These are phyloP conservation scores for Oscheius myriophilus DNA, from an alignment of 2,888 invertebrate species.

Conservation along the genomic window DNA sequence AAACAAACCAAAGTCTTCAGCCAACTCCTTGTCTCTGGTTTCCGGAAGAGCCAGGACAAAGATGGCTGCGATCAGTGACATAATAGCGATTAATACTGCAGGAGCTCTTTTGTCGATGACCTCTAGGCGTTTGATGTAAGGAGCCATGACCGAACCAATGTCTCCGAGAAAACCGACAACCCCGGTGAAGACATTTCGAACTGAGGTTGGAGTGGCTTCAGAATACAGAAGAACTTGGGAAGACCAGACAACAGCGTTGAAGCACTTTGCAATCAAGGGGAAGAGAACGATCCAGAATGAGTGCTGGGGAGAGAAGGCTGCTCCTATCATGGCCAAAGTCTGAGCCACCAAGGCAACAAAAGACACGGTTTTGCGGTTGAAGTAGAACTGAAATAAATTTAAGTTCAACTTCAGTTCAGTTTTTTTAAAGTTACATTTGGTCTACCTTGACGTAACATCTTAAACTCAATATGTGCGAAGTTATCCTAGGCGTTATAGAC, in stretches of 20 bases:
- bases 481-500: too few species aligned
- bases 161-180: conserved; percentile 65
- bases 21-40: conserved; percentile 56
- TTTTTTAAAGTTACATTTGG: too few species aligned
- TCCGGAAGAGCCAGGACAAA: conserved; percentile 59
- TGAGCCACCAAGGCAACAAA: conserved; percentile 38
- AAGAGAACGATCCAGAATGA: conserved; percentile 45
- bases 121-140: conserved; percentile 63
- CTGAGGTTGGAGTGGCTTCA: conserved; percentile 54
- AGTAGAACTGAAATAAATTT: conserved; percentile 18
- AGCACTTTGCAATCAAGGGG: conserved; percentile 63
- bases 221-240: conserved; percentile 60
- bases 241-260: conserved; percentile 66
- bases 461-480: too few species aligned
- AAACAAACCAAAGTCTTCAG: conserved; percentile 56
- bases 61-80: conserved; percentile 58
- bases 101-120: conserved; percentile 48
- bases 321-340: conserved; percentile 37
- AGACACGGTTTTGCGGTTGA: conserved; percentile 43
- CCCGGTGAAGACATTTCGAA: conserved; percentile 66
- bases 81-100: conserved; percentile 47
- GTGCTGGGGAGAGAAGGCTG: conserved; percentile 32
- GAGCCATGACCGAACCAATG: conserved; percentile 66
- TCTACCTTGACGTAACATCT: too few species aligned
- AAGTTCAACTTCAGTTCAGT: too few species aligned